Evolutionary conservation across 2,888 invertebrate genomes (phyloP), one percentile per base, ranked within the genome.

Genomic region (Apamea monoglypha): DNA sequence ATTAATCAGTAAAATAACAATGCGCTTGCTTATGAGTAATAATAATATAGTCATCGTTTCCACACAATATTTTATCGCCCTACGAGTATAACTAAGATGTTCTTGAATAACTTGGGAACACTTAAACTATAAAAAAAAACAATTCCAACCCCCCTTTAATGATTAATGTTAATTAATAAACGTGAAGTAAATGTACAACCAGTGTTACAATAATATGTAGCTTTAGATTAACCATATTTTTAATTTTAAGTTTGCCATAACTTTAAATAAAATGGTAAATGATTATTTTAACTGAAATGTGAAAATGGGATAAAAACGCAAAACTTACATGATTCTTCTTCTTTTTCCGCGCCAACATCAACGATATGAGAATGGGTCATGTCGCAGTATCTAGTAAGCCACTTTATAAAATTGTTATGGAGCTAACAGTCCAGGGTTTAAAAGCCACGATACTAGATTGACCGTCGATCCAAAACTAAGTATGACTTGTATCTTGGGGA

Each of bases 341-440:
- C 32, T n/a, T 44, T 44, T 1, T 18, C 40, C 32, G 53, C 4
- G 3, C 18, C 18, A 53, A 77, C 47, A 21, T 66, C 47, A n/a
- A 75, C 16, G 8, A 50, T 59, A 66, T 76, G 66, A 21, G 47
- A 82, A 32, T 82, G 50, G 12, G 82, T 66, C 64, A 80, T 66
- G 0, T 21, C 21, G 16, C 18, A 12, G 36, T 21, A 12, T 40
- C 50, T 40, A 40, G 21, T 40, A 29, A 21, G 21, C 8, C 50
- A 69, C 32, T 32, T 8, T 32, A 32, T 14, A 50, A 8, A 32
- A 74, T 4, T 1, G 0, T 18, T 32, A 56, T 18, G 25, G 8
- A 29, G 8, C 21, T 29, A 29, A 32, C 6, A n/a, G 29, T 21
- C 59, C 32, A n/a, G n/a, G 10, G 47, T n/a, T 10, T 12, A n/a